Conservation (phyloP, 2,113 vertebrate genomes). For the Zosterops lateralis region DNA sequence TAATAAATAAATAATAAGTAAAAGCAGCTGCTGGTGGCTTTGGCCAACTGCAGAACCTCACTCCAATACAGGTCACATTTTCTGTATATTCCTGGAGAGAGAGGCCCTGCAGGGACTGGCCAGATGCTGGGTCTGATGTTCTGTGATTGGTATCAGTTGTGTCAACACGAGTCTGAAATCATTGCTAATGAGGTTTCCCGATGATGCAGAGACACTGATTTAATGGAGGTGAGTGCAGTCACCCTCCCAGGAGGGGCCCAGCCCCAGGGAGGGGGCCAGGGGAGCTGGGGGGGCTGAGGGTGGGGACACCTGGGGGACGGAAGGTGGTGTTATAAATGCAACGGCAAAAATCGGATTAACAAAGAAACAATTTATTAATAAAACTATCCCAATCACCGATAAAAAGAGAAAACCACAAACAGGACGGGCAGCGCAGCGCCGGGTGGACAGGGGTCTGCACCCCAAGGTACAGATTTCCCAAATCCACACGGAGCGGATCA, state of each 20-base stretch:
- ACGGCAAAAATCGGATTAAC: too few relatives aligned
- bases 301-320: not conserved
- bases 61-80: accelerated
- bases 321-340: too few relatives aligned
- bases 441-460: too few relatives aligned
- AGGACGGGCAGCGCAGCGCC: too few relatives aligned
- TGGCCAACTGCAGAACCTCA: accelerated
- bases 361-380: too few relatives aligned
- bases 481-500: too few relatives aligned
- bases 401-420: too few relatives aligned
- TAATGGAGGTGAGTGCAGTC: not conserved
- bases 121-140: not conserved
- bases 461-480: too few relatives aligned
- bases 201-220: not conserved
- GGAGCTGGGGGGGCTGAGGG: not conserved
- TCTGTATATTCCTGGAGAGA: accelerated
- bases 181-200: not conserved
- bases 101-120: not conserved
- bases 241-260: accelerated
- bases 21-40: not conserved
- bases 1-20: not conserved
- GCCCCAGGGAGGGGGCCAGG: not conserved
- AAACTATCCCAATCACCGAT: too few relatives aligned
- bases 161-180: not conserved
- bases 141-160: accelerated